Evolutionary conservation across 2,888 invertebrate species (phyloP), one percentile per base, ranked within the genome.

Genomic region (Minunthozetes semirufus): DNA sequence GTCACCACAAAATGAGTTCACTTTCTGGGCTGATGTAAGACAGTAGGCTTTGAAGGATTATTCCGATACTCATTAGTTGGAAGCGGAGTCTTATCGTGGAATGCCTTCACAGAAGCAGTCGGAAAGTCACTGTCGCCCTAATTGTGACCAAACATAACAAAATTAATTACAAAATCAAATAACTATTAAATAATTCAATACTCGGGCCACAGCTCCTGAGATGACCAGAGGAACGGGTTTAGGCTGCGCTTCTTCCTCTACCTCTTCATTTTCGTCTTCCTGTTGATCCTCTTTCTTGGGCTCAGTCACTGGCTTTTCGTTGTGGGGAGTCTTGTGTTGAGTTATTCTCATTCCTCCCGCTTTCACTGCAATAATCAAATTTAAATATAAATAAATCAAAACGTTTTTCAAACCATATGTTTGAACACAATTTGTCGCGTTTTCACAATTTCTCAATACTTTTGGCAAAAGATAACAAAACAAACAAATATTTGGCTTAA

Each of bases 301-400:
- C 88, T 77, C 72, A 42, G 71, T 53, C 33, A 71, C 42, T 25
- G 73, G 68, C 46, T 77, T 76, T 17, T 78, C 77, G 29, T 29
- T 61, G 42, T 59, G 75, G 6, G 88, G 87, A 0, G 86, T 84
- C 83, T 93, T 93, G 81, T 93, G 90, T 81, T 94, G 93, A 15
- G 91, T 92, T 80, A 94, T 93, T 79, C 94, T 87, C 93, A 93
- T 93, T 2, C 93, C 93, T 72, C 93, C 94, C 76, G 92, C 93
- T 86, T 93, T 94, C 2, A 93, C 93, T 93, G n/a, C 50, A 50
- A 50, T 5, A 17, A 56, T 33, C 8, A 33, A 33, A 33, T 33
- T 33, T n/a, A n/a, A 33, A 33, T 33, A 5, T 33, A 3, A 33
- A 33, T 33, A 56, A 56, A 22, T 17, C 22, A 73, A 59, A 77